Conservation (phyloP, 2,797 vertebrate genomes). For the Onychomys leucogaster region DNA sequence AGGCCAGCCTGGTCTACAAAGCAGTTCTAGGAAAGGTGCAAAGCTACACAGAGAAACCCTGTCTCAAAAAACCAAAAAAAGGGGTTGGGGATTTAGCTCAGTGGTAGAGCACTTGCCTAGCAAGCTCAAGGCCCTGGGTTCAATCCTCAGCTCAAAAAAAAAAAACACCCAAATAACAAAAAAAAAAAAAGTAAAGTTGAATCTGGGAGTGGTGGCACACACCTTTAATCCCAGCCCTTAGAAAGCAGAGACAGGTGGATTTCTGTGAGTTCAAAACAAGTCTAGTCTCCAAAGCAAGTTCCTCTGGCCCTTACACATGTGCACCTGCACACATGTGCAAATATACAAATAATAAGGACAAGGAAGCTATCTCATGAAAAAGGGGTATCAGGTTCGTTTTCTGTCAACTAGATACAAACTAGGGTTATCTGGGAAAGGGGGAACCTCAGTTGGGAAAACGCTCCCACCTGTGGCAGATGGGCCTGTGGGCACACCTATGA, state of each 20-base stretch:
- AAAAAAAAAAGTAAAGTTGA: neutral
- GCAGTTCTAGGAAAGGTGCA: too few species aligned
- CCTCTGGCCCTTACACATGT: neutral
- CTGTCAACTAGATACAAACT: neutral
- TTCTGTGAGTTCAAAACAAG: neutral
- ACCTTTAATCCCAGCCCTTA: neutral
- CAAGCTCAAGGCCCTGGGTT: too few species aligned
- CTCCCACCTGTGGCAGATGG: neutral
- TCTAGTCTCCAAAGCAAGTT: neutral
- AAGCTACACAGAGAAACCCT: too few species aligned
- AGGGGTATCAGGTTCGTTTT: neutral
- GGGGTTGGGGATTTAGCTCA: too few species aligned
- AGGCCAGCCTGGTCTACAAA: too few species aligned
- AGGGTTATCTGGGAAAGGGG: neutral
- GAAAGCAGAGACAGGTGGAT: neutral
- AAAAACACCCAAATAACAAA: too few species aligned
- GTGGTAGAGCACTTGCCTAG: too few species aligned
- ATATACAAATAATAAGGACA: neutral
- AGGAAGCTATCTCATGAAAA: neutral
- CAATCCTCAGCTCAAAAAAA: too few species aligned
- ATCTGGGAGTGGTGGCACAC: neutral
- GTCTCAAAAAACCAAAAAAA: too few species aligned
- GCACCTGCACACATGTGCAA: too few species aligned
- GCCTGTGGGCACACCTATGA: neutral
- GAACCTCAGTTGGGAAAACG: neutral